A percentile compares a stretch with the other conserved stretches of the same genome.
Evolutionary conservation across 2,113 vertebrate genomes (phyloP).

Genomic region (Pomatorhinus ruficollis): DNA sequence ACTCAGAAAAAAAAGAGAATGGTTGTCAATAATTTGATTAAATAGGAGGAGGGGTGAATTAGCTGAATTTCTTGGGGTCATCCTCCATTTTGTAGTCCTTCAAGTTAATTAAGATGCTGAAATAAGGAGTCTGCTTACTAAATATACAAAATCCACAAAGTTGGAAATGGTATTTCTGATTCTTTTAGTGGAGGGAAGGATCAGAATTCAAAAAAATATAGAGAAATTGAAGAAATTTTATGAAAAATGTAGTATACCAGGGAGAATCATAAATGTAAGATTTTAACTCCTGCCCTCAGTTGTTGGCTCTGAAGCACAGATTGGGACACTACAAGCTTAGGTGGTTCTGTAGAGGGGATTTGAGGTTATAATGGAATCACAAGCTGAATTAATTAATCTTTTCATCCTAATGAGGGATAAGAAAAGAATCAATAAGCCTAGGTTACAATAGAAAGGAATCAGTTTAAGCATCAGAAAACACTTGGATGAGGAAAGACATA

Average conservation of each 20-base stretch:
- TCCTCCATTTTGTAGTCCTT: neutral
- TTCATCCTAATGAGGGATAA: neutral
- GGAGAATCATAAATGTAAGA: neutral
- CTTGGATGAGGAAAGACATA: neutral
- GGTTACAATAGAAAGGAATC: neutral
- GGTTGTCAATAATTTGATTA: neutral
- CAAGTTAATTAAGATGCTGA: neutral
- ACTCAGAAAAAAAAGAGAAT: neutral
- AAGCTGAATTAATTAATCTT: neutral
- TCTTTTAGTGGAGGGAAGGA: neutral
- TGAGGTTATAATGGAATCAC: neutral
- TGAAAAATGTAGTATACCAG: neutral
- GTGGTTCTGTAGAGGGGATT: neutral
- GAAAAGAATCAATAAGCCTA: neutral
- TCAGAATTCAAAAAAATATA: neutral
- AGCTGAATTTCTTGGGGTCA: neutral
- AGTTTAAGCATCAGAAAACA: neutral
- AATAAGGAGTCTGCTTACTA: neutral
- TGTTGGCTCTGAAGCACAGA: neutral
- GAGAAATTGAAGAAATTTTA: neutral
- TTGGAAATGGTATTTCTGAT: neutral
- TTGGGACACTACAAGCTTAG: neutral
- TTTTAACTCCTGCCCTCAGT: neutral
- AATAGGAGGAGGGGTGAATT: neutral
- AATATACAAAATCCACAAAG: neutral